Conservation (phyloP, 1,140 invertebrate genomes). For the Diuraphis noxia region DNA sequence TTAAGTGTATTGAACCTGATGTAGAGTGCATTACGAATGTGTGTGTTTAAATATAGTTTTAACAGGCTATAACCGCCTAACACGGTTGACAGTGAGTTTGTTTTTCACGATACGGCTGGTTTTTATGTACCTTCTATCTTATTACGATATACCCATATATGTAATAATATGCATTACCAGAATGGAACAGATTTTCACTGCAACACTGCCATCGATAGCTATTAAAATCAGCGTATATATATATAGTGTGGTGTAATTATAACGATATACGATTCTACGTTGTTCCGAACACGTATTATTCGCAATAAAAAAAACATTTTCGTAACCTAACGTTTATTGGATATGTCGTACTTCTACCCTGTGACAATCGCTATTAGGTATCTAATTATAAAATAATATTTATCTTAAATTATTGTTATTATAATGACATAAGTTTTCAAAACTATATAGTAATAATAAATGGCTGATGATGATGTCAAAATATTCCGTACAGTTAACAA, state of each 20-base stretch:
- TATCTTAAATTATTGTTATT: no score
- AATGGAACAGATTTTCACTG: not conserved
- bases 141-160: not conserved
- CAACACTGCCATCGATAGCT: not conserved
- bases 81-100: not conserved
- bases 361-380: not conserved
- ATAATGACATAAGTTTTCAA: no score
- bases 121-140: not conserved
- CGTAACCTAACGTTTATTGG: no score
- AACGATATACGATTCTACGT: not conserved
- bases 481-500: no score
- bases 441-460: no score
- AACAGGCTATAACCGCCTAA: not conserved
- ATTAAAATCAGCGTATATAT: not conserved
- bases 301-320: not conserved
- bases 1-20: not conserved
- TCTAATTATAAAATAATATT: not conserved
- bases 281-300: not conserved
- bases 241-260: not conserved
- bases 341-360: not conserved
- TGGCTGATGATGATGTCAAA: no score
- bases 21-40: not conserved
- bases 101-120: not conserved
- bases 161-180: not conserved
- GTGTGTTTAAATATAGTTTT: not conserved